phyloP scores from a whole-genome alignment of 1,140 invertebrate species.

The Pachyrhynchus sulphureomaculatus region DNA sequence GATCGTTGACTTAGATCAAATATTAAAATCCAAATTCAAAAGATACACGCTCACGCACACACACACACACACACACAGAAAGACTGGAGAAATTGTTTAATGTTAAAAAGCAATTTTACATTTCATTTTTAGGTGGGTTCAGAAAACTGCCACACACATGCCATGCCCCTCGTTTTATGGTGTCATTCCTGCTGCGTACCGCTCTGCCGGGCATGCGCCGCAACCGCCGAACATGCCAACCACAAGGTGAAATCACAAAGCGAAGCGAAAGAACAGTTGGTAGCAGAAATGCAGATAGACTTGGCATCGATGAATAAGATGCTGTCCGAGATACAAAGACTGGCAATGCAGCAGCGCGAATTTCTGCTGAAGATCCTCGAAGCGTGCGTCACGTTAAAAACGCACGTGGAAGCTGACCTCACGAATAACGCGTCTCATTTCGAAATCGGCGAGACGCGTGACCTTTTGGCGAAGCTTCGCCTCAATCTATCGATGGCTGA shows the following conservation, averaged over 20 bases:
- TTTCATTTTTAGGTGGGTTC: conserved; percentile 45
- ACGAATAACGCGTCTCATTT: conserved; percentile 65
- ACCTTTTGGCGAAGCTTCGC: conserved; percentile 62
- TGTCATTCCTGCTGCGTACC: conserved; percentile 66
- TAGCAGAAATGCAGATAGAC: conserved; percentile 62
- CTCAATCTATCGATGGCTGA: conserved; percentile 59
- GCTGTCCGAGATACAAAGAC: conserved; percentile 62
- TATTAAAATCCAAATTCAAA: too few relatives aligned
- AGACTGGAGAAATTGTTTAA: too few relatives aligned
- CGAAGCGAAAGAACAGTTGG: conserved; percentile 67
- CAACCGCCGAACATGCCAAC: conserved; percentile 61
- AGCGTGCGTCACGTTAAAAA: conserved; percentile 70
- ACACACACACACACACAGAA: too few relatives aligned
- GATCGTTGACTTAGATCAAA: background rate
- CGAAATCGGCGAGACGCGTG: conserved; percentile 64
- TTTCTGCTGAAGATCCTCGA: conserved; percentile 73
- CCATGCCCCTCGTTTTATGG: conserved; percentile 71
- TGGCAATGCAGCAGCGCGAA: conserved; percentile 67
- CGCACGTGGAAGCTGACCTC: conserved; percentile 69
- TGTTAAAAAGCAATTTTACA: too few relatives aligned
- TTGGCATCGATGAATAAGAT: conserved; percentile 54
- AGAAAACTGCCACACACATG: conserved; percentile 71
- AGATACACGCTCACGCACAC: too few relatives aligned
- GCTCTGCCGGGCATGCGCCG: conserved; percentile 68
- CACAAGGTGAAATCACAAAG: conserved; percentile 68